phyloP scores from a whole-genome alignment of 2,113 vertebrate genomes.

The Megaceryle torquata region DNA sequence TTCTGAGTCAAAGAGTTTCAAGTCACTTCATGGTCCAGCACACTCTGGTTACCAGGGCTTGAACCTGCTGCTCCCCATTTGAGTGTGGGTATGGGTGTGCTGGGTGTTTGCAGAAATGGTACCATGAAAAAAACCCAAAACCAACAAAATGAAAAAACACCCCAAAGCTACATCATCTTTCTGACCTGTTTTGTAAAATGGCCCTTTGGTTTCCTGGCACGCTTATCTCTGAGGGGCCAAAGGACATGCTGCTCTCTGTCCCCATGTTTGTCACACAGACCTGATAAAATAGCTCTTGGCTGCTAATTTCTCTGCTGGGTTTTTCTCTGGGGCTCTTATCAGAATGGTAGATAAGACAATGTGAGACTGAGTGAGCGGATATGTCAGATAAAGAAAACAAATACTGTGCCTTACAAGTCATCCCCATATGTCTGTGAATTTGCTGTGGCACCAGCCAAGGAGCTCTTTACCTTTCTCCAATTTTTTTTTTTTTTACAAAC shows the following conservation, averaged over 20 bases:
- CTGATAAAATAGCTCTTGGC: not conserved
- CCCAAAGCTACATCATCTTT: accelerated
- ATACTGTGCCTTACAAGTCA: not conserved
- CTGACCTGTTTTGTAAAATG: not conserved
- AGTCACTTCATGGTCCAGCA: not conserved
- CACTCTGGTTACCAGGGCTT: not conserved
- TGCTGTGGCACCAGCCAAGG: not conserved
- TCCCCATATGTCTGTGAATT: accelerated
- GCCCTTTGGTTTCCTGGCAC: not conserved
- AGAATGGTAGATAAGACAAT: not conserved
- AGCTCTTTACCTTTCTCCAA: accelerated
- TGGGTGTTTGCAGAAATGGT: not conserved
- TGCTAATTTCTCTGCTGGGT: not conserved
- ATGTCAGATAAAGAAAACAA: not conserved
- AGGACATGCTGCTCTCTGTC: not conserved
- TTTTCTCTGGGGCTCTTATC: not conserved
- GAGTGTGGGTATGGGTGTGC: accelerated
- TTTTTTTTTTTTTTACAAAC: not conserved
- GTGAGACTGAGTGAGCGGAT: not conserved
- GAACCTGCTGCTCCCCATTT: not conserved
- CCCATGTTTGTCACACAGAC: not conserved
- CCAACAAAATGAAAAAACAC: not conserved
- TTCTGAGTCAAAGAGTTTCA: not conserved
- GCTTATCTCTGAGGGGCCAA: not conserved
- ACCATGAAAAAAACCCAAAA: not conserved